Evolutionary conservation across 2,888 invertebrate species (phyloP).

Genomic region (Macaria notata): DNA sequence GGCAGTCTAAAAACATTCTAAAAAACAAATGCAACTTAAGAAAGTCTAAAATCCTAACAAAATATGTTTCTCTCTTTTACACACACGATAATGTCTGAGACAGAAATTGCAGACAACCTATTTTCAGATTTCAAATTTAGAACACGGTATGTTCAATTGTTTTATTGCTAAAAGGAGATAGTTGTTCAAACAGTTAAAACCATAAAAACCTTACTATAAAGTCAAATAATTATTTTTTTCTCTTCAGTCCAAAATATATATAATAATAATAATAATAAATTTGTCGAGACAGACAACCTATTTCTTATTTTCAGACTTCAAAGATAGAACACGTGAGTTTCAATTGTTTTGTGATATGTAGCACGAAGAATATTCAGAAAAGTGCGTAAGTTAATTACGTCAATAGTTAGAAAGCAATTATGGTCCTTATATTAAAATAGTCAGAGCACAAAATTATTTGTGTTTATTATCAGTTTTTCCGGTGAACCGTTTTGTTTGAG

Average conservation of each 20-base stretch:
- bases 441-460: constrained; percentile 13
- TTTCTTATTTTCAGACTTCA: constrained; percentile 37
- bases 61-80: constrained; percentile 21
- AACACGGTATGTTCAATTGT: too few relatives aligned
- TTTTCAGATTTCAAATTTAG: too few relatives aligned
- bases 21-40: constrained; percentile 19
- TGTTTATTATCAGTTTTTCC: constrained; percentile 12
- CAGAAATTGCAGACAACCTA: constrained; percentile 9
- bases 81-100: constrained; percentile 12
- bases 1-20: constrained; percentile 11
- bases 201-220: too few relatives aligned
- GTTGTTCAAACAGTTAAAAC: too few relatives aligned
- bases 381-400: constrained; percentile 28
- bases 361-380: constrained; percentile 21
- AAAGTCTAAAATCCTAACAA: constrained; percentile 16
- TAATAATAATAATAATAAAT: too few relatives aligned
- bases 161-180: too few relatives aligned
- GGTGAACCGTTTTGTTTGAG: constrained; percentile 27
- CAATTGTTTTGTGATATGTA: constrained; percentile 33
- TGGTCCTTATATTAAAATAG: background rate
- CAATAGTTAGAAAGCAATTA: background rate
- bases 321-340: constrained; percentile 39
- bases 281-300: constrained; percentile 30
- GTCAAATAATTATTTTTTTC: too few relatives aligned
- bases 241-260: too few relatives aligned